A percentile compares a stretch with the other conserved stretches of the same genome.
Evolutionary conservation across 1,140 invertebrate species (phyloP).

Genomic region (Phortica variegata): DNA sequence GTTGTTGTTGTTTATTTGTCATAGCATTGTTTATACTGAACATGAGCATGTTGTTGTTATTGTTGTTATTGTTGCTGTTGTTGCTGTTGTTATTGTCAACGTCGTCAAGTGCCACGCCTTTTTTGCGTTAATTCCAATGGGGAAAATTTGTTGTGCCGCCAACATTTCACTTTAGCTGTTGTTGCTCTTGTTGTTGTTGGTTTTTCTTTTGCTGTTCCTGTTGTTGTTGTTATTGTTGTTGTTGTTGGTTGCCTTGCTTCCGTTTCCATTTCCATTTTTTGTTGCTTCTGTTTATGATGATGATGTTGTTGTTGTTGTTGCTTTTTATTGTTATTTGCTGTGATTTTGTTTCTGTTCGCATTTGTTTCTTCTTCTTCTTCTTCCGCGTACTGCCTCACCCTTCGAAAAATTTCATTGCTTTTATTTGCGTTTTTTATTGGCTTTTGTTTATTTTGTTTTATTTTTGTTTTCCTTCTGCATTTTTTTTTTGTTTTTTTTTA

Average conservation of each 20-base stretch:
- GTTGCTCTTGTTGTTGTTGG: constrained; percentile 17
- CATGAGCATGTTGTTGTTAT: too few species aligned
- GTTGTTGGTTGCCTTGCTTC: constrained; percentile 5
- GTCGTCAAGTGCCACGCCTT: constrained; percentile 41
- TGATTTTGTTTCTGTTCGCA: too few species aligned
- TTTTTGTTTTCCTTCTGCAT: constrained; percentile 30
- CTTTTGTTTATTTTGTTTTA: constrained; percentile 45
- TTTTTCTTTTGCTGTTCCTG: neutral
- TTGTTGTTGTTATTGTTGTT: too few species aligned
- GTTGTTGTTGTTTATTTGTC: constrained; percentile 1
- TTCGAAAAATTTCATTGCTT: too few species aligned
- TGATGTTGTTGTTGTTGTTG: too few species aligned
- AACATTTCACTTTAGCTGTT: constrained; percentile 19
- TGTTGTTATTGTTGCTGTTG: constrained; percentile 1
- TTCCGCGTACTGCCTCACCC: too few species aligned
- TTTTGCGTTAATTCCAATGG: constrained; percentile 50
- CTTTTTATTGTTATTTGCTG: too few species aligned
- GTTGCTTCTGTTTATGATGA: too few species aligned
- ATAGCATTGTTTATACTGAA: too few species aligned
- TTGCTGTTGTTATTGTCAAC: constrained; percentile 33
- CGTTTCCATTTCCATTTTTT: too few species aligned
- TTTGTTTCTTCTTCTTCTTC: too few species aligned
- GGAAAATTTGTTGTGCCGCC: constrained; percentile 16
- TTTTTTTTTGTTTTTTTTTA: constrained; percentile 20
- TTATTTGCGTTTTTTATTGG: too few species aligned